These are phyloP conservation scores for Ptycholaimellus sp. DNA, from an alignment of 2,888 invertebrate genomes.

Conservation along the genomic window DNA sequence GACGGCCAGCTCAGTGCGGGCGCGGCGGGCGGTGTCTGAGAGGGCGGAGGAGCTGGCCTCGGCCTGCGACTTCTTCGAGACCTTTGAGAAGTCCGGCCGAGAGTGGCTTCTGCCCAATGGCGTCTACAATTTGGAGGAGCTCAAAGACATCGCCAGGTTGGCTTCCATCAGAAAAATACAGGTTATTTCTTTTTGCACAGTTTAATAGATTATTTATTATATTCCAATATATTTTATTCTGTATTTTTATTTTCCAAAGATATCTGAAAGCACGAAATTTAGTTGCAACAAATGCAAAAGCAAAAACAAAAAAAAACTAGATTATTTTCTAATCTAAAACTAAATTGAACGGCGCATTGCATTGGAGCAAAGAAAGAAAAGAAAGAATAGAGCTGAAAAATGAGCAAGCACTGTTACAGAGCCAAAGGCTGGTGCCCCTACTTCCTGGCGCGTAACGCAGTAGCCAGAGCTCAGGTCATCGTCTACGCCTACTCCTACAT, in stretches of 20 bases:
- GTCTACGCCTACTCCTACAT: slow-evolving; percentile 89
- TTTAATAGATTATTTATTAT: no score
- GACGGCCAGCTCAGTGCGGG: slow-evolving; percentile 74
- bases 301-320: no score
- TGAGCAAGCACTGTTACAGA: no score
- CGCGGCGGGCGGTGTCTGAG: slow-evolving; percentile 38
- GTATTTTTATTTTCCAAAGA: no score
- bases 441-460: slow-evolving; percentile 71
- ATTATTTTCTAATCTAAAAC: no score
- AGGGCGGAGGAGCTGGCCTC: no score
- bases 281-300: no score
- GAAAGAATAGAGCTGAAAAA: no score
- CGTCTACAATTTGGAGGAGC: slow-evolving; percentile 54
- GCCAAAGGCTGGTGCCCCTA: slow-evolving; percentile 93
- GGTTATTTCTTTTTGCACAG: not conserved
- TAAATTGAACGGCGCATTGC: no score
- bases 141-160: slow-evolving; percentile 1
- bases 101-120: slow-evolving; percentile 65
- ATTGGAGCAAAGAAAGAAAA: no score
- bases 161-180: not conserved
- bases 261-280: no score
- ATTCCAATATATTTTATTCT: no score
- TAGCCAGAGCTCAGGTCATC: slow-evolving; percentile 39
- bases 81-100: slow-evolving; percentile 62
- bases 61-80: slow-evolving; percentile 31